Base-by-base conservation (phyloP, 2,113 vertebrate genomes). In the Channa maculata region DNA sequence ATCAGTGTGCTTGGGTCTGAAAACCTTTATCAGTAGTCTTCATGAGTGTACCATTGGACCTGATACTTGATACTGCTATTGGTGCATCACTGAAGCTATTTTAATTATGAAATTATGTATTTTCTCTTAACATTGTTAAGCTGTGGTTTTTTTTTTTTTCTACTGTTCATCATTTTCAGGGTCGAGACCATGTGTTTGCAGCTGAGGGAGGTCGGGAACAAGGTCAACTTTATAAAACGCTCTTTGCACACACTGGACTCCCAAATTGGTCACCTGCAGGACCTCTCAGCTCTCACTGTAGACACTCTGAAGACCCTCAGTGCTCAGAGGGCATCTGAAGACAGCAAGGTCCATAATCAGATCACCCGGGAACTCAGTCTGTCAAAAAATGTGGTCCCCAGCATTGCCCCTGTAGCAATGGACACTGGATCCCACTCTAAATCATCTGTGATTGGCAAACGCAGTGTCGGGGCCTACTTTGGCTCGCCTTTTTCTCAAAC, bases 291-390 rank as follows among this genome's bases (percentile, higher is more conserved):
- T 34, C 93, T 99, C 5, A 99, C 97, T 6, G 97, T 99, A 90
- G 98, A 99, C 86, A 99, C 97, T n/a, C 89, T 99, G 86, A 99
- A 99, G 93, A 96, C 97, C 0, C 94, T 99, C n/a, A 98, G 96
- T 6, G 98, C 98, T 0, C 98, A 99, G 92, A 96, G 97, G 85
- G 97, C 97, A 7, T 99, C 98, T 0, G 98, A 98, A 91, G 97
- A 96, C 74, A 98, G 96, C 92, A 98, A 99, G 89, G 97, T 99
- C 80, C 98, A 99, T 77, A 97, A 98, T 45, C 96, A 99, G 93
- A 99, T 99, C 87, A 99, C 96, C 0, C 93, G 96, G 24, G 97
- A 99, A 71, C 77, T 99, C 64, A 99, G 98, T 84, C 94, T 99
- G 92, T 99, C 98, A 1, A 99, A 98, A 89, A 98, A 99, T 65